phyloP scores from a whole-genome alignment of 2,888 invertebrate genomes.

The Latrodectus elegans region DNA sequence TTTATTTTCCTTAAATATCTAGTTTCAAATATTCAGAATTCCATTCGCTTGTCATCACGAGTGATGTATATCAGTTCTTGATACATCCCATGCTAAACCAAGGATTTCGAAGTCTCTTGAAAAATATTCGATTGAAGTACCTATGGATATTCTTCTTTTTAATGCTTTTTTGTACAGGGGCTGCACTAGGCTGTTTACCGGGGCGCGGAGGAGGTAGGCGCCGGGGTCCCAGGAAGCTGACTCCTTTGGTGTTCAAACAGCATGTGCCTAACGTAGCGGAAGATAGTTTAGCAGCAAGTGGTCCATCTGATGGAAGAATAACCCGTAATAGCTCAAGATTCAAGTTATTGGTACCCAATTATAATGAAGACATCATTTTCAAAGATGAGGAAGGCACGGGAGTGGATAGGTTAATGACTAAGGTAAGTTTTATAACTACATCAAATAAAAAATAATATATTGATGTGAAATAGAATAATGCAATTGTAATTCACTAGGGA shows the following conservation, averaged over 20 bases:
- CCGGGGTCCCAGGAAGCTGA: conserved; percentile 86
- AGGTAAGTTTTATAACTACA: conserved; percentile 81
- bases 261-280: conserved; percentile 97
- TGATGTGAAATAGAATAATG: no score
- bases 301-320: conserved; percentile 90
- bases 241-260: conserved; percentile 91
- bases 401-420: conserved; percentile 96
- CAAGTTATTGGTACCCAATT: conserved; percentile 94
- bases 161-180: conserved; percentile 35
- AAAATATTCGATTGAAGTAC: not conserved
- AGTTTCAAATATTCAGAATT: no score
- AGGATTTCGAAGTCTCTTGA: not conserved
- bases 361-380: conserved; percentile 95
- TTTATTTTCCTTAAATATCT: no score
- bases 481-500: no score
- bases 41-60: not conserved
- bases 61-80: not conserved
- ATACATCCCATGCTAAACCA: conserved; percentile 27
- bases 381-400: conserved; percentile 98
- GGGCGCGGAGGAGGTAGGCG: conserved; percentile 87
- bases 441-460: no score
- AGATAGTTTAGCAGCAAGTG: conserved; percentile 91
- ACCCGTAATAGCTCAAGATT: conserved; percentile 88
- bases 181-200: conserved; percentile 83
- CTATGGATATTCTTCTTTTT: not conserved